Evolutionary conservation across 2,797 vertebrate species (phyloP), one percentile per base, ranked within the genome.

Genomic region (Coregonus suidteri): DNA sequence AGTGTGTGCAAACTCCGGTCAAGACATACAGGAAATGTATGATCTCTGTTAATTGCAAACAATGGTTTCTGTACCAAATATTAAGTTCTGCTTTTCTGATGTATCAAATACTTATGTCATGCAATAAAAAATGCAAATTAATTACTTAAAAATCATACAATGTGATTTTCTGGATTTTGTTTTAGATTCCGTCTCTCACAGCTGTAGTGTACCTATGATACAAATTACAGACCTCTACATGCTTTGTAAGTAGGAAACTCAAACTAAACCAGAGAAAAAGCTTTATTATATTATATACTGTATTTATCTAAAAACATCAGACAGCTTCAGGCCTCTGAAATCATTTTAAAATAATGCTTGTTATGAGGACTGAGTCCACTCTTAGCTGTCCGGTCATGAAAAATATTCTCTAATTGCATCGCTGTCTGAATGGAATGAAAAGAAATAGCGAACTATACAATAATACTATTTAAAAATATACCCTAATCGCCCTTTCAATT

Each of bases 401-500:
- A 78, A 65, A 77, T 83, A 79, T 75, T 70, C 79, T 74, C 2
- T 62, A 75, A 77, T 71, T 76, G 78, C 4, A 0, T 37, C 70
- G 69, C 74, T 56, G 5, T 68, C 31, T 79, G 35, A 84, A 76
- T 79, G 64, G 78, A 51, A 30, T 51, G 20, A n/a, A 79, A 86
- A 83, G 79, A 83, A 89, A 87, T 82, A 65, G 82, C 79, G 78
- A 83, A 77, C 74, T 75, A 77, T 84, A 47, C 20, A 65, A 15
- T 88, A 80, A 82, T 69, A 59, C 52, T 71, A 62, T 77, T 84
- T 79, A 80, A 74, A 80, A 86, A 78, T 73, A 78, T 78, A 82
- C 79, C 71, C 78, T 78, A 81, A 86, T 86, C 82, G 66, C 75
- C 77, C 71, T 54, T 81, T 84, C 85, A 88, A 79, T 83, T 82